phyloP scores from a whole-genome alignment of 2,797 vertebrate species.

The Tokudaia muenninki region DNA sequence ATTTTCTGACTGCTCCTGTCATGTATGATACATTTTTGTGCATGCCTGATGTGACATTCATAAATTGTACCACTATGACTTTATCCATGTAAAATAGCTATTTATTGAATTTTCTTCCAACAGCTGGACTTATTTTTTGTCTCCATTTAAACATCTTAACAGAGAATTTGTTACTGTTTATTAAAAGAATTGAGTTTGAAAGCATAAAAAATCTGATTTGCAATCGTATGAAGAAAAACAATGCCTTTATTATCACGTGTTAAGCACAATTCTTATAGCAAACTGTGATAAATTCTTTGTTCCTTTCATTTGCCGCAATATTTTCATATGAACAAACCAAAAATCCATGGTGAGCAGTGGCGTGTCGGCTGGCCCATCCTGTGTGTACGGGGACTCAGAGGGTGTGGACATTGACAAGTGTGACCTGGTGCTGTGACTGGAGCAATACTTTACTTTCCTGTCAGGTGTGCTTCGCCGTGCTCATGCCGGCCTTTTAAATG shows the following conservation, averaged over 20 bases:
- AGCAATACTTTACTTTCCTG: conserved; percentile 89
- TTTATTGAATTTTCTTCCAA: conserved; percentile 90
- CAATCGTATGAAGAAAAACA: conserved; percentile 78
- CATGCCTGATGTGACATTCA: conserved; percentile 93
- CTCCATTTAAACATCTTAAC: conserved; percentile 86
- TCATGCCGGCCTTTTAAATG: conserved; percentile 81
- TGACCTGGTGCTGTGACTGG: conserved; percentile 89
- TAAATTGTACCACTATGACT: conserved; percentile 93
- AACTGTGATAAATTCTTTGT: conserved; percentile 89
- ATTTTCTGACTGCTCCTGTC: conserved; percentile 91
- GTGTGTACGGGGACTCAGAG: conserved; percentile 85
- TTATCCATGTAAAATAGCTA: conserved; percentile 94
- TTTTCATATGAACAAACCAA: conserved; percentile 88
- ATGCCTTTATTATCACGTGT: conserved; percentile 82
- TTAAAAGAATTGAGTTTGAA: conserved; percentile 90
- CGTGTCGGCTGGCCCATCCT: conserved; percentile 85
- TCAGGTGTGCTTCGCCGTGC: conserved; percentile 83
- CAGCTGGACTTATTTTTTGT: conserved; percentile 87
- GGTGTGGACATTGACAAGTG: conserved; percentile 85
- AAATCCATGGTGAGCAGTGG: conserved; percentile 86
- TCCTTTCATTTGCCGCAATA: conserved; percentile 81
- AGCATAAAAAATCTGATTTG: conserved; percentile 77
- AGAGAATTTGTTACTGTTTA: conserved; percentile 90
- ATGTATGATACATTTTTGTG: conserved; percentile 92
- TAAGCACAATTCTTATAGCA: conserved; percentile 91